These are phyloP conservation scores for Ophthalmolycus amberensis DNA, from an alignment of 2,113 vertebrate species.

Conservation along the genomic window DNA sequence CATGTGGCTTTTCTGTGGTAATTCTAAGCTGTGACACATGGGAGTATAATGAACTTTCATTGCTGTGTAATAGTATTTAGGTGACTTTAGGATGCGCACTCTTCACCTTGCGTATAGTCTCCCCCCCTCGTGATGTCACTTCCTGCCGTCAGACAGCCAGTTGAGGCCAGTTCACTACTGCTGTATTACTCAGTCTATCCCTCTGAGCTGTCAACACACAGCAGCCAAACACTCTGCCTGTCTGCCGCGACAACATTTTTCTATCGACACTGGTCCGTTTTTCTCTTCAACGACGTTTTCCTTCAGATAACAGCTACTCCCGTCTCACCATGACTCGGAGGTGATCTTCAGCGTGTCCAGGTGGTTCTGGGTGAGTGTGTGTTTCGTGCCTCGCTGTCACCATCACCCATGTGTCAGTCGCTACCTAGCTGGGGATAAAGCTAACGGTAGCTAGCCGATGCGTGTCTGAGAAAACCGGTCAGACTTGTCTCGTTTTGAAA, in stretches of 20 bases:
- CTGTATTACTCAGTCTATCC: constrained; percentile 62
- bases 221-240: background rate
- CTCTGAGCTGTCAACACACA: constrained; percentile 74
- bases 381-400: constrained; percentile 54
- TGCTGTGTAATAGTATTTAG: background rate
- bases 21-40: background rate
- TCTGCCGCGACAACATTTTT: constrained; percentile 41
- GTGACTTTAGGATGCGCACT: background rate
- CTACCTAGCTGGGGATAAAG: constrained; percentile 53
- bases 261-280: constrained; percentile 11
- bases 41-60: background rate
- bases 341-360: constrained; percentile 83
- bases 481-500: background rate
- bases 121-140: constrained; percentile 68
- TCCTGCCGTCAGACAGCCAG: constrained; percentile 77
- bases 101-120: constrained; percentile 8
- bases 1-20: background rate
- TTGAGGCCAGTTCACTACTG: constrained; percentile 76
- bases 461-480: background rate
- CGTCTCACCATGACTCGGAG: constrained; percentile 81
- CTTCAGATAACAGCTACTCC: constrained; percentile 64
- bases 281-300: constrained; percentile 57
- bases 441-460: constrained; percentile 34
- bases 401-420: constrained; percentile 75
- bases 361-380: constrained; percentile 84